Conservation (phyloP, 2,888 invertebrate species). For the Thera obeliscata region DNA sequence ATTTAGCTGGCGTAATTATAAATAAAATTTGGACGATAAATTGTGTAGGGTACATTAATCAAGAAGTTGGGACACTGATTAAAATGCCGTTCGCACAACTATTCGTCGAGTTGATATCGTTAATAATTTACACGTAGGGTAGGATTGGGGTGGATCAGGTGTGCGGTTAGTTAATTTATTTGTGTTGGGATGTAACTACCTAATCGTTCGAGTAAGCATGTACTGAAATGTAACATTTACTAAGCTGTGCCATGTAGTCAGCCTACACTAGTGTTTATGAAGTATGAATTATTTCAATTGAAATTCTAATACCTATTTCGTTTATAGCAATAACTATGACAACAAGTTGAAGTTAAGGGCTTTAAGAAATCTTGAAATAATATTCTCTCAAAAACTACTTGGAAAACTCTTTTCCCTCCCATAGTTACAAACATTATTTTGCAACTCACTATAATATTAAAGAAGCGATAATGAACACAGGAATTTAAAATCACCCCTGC, state of each 20-base stretch:
- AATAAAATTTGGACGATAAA: constrained; percentile 84
- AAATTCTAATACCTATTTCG: too few species aligned
- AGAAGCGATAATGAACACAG: constrained; percentile 19
- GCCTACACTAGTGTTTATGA: neutral
- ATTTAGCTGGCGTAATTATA: constrained; percentile 82
- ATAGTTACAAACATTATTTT: constrained; percentile 1
- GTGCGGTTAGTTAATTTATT: constrained; percentile 53
- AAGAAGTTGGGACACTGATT: constrained; percentile 86
- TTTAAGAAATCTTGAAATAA: too few species aligned
- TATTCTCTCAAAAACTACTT: too few species aligned
- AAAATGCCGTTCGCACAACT: constrained; percentile 83
- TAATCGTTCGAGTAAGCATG: constrained; percentile 23
- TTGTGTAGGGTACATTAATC: constrained; percentile 82
- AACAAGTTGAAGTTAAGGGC: too few species aligned
- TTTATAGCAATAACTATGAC: too few species aligned
- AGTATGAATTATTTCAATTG: too few species aligned
- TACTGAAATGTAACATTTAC: neutral
- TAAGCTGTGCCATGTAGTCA: neutral
- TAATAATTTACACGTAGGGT: constrained; percentile 79
- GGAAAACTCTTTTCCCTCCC: too few species aligned
- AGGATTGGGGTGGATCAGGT: constrained; percentile 68
- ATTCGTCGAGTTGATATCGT: constrained; percentile 81
- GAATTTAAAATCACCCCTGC: constrained; percentile 32
- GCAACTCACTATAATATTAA: constrained; percentile 15
- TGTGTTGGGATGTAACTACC: constrained; percentile 37